Conservation (phyloP, 2,797 vertebrate species). For the Falco novaeseelandiae region DNA sequence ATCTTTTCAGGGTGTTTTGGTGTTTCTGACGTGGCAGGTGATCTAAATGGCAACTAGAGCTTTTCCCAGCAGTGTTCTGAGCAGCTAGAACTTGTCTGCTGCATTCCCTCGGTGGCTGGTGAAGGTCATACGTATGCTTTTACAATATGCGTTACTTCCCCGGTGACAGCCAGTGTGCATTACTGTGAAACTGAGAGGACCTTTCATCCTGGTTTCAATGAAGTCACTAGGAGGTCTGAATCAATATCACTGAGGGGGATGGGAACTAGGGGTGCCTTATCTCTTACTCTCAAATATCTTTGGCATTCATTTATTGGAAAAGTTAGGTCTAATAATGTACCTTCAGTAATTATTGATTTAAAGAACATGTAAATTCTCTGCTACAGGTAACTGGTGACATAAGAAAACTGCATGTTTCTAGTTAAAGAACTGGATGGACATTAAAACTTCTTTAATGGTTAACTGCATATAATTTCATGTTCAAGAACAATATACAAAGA, state of each 20-base stretch:
- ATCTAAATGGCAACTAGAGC: neutral
- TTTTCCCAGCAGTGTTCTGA: neutral
- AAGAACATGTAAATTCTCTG: neutral
- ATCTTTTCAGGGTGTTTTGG: neutral
- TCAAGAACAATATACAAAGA: neutral
- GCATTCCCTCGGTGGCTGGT: neutral
- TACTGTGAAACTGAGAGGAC: neutral
- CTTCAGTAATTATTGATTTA: neutral
- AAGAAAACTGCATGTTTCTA: neutral
- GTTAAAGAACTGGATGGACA: neutral
- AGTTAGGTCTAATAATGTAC: neutral
- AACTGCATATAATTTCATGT: neutral
- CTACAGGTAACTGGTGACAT: neutral
- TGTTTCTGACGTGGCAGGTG: neutral
- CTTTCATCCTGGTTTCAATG: neutral
- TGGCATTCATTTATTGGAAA: neutral
- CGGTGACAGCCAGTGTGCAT: neutral
- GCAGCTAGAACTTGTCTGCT: neutral
- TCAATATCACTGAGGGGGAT: neutral
- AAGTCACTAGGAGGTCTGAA: neutral
- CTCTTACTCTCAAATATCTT: neutral
- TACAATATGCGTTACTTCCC: neutral
- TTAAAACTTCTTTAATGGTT: neutral
- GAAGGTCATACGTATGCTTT: neutral
- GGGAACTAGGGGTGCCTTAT: neutral